Evolutionary conservation across 2,888 invertebrate genomes (phyloP).

Genomic region (Lithophane semibrunnea): DNA sequence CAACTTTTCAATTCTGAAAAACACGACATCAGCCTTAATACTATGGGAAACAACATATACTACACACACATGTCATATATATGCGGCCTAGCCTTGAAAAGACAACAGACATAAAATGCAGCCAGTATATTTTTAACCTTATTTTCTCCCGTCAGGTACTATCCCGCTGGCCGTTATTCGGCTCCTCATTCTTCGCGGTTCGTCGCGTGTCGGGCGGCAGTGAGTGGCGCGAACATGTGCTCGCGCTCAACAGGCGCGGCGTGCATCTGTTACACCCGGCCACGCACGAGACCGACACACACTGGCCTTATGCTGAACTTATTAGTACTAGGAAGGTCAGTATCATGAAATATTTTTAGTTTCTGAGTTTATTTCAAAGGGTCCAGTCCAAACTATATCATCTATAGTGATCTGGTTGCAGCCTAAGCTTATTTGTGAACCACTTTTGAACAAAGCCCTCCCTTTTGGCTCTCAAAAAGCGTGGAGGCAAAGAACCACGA

Average conservation of each 20-base stretch:
- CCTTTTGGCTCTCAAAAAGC: no score
- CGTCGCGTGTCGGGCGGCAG: constrained; percentile 94
- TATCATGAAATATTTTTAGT: neutral
- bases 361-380: no score
- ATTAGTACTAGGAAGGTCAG: constrained; percentile 97
- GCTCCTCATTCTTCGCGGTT: constrained; percentile 99
- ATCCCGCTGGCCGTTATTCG: constrained; percentile 98
- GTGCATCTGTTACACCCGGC: constrained; percentile 98
- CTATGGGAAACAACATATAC: no score
- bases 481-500: neutral
- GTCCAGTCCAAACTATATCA: no score
- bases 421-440: neutral
- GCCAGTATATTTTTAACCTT: neutral
- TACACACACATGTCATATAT: no score
- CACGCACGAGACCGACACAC: constrained; percentile 97
- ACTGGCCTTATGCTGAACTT: constrained; percentile 98
- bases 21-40: no score
- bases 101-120: no score
- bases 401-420: no score
- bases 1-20: no score
- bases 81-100: no score
- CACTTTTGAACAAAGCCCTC: no score
- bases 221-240: constrained; percentile 96
- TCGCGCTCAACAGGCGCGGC: constrained; percentile 98
- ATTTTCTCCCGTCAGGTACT: constrained; percentile 92